phyloP scores from a whole-genome alignment of 1,140 invertebrate species.

The Paraescarpia echinospica region DNA sequence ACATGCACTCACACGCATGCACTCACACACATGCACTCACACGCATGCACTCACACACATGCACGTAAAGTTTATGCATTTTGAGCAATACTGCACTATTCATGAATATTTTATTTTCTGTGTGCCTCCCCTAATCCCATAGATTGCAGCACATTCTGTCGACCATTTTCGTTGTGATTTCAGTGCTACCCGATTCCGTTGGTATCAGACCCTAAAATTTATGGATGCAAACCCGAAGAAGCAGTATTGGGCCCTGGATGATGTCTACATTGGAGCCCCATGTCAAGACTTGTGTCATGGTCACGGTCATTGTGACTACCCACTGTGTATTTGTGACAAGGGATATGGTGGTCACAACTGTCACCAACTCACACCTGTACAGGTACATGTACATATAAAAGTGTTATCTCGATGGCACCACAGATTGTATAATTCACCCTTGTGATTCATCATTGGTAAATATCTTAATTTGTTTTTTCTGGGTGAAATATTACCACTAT shows the following conservation, averaged over 20 bases:
- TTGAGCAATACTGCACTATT: no score
- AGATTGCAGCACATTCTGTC: no score
- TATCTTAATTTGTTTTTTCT: no score
- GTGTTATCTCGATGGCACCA: neutral
- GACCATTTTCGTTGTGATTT: slow-evolving; percentile 12
- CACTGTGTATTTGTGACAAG: slow-evolving; percentile 47
- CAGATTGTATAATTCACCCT: no score
- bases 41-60: no score
- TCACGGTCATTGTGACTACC: slow-evolving; percentile 56
- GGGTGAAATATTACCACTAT: no score
- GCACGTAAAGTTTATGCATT: neutral
- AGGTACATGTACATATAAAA: slow-evolving; percentile 6
- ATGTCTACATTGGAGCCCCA: slow-evolving; percentile 60
- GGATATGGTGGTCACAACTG: slow-evolving; percentile 48
- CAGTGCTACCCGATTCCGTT: slow-evolving; percentile 51
- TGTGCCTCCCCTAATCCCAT: no score
- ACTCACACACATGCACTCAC: no score
- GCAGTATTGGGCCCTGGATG: slow-evolving; percentile 53
- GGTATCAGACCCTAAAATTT: slow-evolving; percentile 37
- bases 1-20: no score
- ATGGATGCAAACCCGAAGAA: neutral
- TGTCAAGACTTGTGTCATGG: slow-evolving; percentile 42
- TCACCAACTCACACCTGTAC: slow-evolving; percentile 17
- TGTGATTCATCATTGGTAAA: no score
- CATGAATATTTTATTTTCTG: no score